phyloP scores from a whole-genome alignment of 2,797 vertebrate species.

The Sebastes cheni region DNA sequence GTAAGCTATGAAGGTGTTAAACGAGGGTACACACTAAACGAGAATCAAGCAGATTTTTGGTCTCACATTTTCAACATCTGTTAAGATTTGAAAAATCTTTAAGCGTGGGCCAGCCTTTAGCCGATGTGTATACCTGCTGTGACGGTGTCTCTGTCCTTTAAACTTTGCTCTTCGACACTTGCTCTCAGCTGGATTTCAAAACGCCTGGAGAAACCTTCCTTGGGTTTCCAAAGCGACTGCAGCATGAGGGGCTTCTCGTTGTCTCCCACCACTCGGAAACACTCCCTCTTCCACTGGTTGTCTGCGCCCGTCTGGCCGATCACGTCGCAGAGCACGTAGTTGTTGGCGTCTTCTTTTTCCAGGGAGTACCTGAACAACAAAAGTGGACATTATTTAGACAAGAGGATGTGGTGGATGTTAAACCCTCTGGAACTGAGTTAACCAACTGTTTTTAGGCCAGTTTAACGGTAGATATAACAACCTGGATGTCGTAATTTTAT shows the following conservation, averaged over 20 bases:
- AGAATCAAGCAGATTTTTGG: too few relatives aligned
- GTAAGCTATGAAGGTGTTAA: neutral
- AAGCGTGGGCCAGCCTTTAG: too few relatives aligned
- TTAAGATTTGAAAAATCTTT: too few relatives aligned
- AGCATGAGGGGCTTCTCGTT: slow-evolving; percentile 82
- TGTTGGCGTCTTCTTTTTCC: slow-evolving; percentile 77
- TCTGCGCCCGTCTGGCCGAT: slow-evolving; percentile 76
- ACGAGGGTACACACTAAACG: too few relatives aligned
- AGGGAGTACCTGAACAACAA: slow-evolving; percentile 79
- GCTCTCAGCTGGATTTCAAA: slow-evolving; percentile 83
- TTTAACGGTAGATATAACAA: neutral
- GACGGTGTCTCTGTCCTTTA: slow-evolving; percentile 75
- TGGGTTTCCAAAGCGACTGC: slow-evolving; percentile 86
- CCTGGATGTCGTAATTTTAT: too few relatives aligned
- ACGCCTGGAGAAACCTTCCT: slow-evolving; percentile 83
- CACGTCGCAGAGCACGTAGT: slow-evolving; percentile 83
- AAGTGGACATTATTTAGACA: neutral
- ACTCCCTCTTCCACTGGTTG: slow-evolving; percentile 82
- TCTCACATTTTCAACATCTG: too few relatives aligned
- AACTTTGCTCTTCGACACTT: slow-evolving; percentile 70
- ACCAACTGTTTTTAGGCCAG: neutral
- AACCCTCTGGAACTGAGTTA: neutral
- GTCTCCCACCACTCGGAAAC: slow-evolving; percentile 81
- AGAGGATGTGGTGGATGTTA: neutral
- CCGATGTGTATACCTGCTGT: slow-evolving; percentile 76